Evolutionary conservation across 2,113 vertebrate species (phyloP).

Genomic region (Notarius quadriscutis): DNA sequence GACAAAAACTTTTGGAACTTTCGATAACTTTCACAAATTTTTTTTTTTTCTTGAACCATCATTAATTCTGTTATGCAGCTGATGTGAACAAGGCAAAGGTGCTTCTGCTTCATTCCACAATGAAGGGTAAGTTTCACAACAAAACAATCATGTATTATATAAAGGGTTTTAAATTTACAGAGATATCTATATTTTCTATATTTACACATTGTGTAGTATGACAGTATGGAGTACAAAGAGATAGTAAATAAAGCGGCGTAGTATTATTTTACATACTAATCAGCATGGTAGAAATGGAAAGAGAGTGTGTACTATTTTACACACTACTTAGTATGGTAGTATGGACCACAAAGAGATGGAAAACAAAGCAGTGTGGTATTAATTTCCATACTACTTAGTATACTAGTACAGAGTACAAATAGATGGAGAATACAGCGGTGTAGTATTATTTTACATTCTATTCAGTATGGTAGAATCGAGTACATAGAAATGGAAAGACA

Average conservation of each 20-base stretch:
- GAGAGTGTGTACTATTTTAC: neutral
- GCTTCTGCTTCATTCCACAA: slow-evolving; percentile 57
- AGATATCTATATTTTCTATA: neutral
- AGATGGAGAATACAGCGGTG: neutral
- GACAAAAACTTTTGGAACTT: neutral
- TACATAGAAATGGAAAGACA: too few relatives aligned
- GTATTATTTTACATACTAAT: too few relatives aligned
- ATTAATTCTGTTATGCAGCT: slow-evolving; percentile 62
- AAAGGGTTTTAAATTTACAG: neutral
- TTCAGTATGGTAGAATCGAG: too few relatives aligned
- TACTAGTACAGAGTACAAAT: neutral
- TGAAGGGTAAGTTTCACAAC: slow-evolving; percentile 70
- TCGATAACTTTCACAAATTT: neutral
- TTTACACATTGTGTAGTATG: too few relatives aligned
- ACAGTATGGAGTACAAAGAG: too few relatives aligned
- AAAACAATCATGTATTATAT: too few relatives aligned
- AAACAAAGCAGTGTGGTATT: neutral
- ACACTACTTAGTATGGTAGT: neutral
- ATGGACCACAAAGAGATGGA: neutral
- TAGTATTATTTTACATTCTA: too few relatives aligned
- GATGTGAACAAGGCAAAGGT: slow-evolving; percentile 60
- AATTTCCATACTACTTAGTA: neutral
- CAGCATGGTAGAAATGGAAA: neutral
- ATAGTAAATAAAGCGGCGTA: too few relatives aligned
- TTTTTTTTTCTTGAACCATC: slow-evolving; percentile 45